Percentiles rank a stretch among this genome's conserved stretches.
Conservation (phyloP, 2,888 invertebrate genomes). For the Tachystola acroxantha region DNA sequence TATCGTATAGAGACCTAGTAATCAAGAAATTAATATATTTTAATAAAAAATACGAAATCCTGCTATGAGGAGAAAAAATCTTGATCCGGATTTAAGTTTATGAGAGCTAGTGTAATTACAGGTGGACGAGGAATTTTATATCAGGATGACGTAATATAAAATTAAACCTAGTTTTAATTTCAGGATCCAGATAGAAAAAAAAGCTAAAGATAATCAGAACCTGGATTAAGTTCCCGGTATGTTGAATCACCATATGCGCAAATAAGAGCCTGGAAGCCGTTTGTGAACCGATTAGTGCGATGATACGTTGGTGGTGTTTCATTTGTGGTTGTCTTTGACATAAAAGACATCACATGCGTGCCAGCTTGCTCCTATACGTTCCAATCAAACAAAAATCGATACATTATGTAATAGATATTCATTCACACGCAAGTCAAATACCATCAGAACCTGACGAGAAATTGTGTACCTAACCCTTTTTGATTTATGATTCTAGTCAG, state of each 20-base stretch:
- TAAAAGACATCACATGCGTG: conserved; percentile 90
- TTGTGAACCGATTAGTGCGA: conserved; percentile 93
- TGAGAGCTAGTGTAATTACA: too few relatives aligned
- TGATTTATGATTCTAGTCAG: too few relatives aligned
- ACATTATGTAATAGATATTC: too few relatives aligned
- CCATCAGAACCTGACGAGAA: too few relatives aligned
- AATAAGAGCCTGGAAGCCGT: conserved; percentile 93
- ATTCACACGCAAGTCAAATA: too few relatives aligned
- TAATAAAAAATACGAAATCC: not conserved
- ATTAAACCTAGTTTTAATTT: too few relatives aligned
- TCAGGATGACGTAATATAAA: too few relatives aligned
- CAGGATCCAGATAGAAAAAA: too few relatives aligned
- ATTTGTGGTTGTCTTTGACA: conserved; percentile 84
- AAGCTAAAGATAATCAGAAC: conserved; percentile 63
- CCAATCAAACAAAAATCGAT: too few relatives aligned
- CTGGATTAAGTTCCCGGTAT: conserved; percentile 95
- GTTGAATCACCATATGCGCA: conserved; percentile 94
- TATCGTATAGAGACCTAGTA: conserved; percentile 86
- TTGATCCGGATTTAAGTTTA: not conserved
- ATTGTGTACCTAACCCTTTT: too few relatives aligned
- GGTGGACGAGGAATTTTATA: too few relatives aligned
- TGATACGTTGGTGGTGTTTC: conserved; percentile 92
- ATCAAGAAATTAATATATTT: not conserved
- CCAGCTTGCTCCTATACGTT: conserved; percentile 48
- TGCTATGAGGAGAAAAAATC: too few relatives aligned